Conservation (phyloP, 2,888 invertebrate species). For the Drosophila fulvimacula region DNA sequence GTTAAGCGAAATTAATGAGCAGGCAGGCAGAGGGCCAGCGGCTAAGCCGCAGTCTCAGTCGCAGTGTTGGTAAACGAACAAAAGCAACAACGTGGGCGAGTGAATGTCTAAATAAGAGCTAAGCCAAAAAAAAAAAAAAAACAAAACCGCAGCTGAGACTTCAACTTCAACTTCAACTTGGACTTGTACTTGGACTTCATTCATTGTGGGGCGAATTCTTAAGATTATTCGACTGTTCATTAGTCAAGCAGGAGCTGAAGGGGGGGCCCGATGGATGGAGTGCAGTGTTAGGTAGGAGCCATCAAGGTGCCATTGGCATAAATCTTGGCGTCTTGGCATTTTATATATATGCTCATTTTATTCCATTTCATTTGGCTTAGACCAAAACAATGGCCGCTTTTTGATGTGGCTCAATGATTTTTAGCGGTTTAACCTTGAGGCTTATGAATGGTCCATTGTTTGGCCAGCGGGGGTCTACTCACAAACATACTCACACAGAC, state of each 20-base stretch:
- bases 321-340: constrained; percentile 62
- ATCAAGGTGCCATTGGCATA: constrained; percentile 74
- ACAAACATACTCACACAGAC: neutral
- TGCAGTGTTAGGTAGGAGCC: constrained; percentile 7
- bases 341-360: constrained; percentile 35
- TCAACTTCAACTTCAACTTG: constrained; percentile 2
- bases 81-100: constrained; percentile 14
- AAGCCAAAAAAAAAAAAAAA: neutral
- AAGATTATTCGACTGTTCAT: constrained; percentile 62
- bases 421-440: constrained; percentile 75
- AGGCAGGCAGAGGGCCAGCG: constrained; percentile 23
- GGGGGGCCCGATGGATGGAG: neutral
- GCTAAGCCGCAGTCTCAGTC: constrained; percentile 18
- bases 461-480: neutral
- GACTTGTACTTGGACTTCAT: constrained; percentile 4
- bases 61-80: constrained; percentile 35
- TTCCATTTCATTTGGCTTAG: constrained; percentile 63
- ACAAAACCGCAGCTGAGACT: constrained; percentile 12
- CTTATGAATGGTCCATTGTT: constrained; percentile 74
- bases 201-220: constrained; percentile 21
- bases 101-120: constrained; percentile 60
- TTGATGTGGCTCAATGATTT: constrained; percentile 77
- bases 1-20: constrained; percentile 81
- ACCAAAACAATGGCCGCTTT: constrained; percentile 65
- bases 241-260: constrained; percentile 59